Conservation (phyloP, 1,140 invertebrate species). For the Sinella curviseta region DNA sequence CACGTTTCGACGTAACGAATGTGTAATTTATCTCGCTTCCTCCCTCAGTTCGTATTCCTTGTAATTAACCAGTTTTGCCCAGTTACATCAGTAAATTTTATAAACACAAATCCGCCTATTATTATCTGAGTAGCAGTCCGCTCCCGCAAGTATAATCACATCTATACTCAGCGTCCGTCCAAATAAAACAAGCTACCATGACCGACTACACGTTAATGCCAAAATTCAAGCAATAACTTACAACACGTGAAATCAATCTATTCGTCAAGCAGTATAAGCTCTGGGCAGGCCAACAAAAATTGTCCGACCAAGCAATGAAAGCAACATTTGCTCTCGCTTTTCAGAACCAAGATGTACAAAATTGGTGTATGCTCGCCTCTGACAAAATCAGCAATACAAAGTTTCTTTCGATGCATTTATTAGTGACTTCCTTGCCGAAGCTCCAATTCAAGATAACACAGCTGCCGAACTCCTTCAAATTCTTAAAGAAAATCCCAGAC, state of each 20-base stretch:
- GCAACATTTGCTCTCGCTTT: background rate
- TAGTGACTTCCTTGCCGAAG: background rate
- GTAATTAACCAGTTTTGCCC: too few relatives aligned
- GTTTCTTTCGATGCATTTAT: background rate
- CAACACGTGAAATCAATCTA: background rate
- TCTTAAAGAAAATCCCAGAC: background rate
- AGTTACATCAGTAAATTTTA: too few relatives aligned
- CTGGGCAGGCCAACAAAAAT: background rate
- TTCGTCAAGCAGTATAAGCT: background rate
- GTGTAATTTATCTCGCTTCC: too few relatives aligned
- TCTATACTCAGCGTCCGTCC: too few relatives aligned
- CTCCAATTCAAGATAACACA: background rate
- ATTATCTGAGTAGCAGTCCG: too few relatives aligned
- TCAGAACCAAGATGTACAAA: background rate
- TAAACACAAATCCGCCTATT: too few relatives aligned
- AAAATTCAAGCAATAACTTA: background rate
- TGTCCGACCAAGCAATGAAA: background rate
- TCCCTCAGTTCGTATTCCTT: too few relatives aligned
- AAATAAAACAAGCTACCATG: background rate
- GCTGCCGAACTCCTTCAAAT: background rate
- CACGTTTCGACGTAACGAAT: too few relatives aligned
- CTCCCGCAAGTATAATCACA: too few relatives aligned
- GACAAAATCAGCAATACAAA: background rate
- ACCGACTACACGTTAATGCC: background rate
- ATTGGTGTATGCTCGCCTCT: background rate